phyloP scores from a whole-genome alignment of 2,888 invertebrate genomes.

The Xestia xanthographa region DNA sequence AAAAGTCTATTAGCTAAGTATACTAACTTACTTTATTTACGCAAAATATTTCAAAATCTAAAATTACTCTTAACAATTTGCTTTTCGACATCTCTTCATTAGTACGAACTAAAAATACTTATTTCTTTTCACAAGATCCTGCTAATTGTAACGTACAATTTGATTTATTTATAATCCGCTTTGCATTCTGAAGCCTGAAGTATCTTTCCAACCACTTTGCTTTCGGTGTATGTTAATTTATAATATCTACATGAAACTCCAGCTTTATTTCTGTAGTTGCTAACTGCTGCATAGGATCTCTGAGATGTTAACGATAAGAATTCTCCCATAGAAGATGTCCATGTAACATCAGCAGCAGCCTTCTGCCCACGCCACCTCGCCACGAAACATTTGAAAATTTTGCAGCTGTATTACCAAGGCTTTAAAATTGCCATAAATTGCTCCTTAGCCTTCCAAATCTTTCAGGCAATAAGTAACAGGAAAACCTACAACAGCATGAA shows the following conservation, averaged over 20 bases:
- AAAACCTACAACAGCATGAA: slow-evolving; percentile 12
- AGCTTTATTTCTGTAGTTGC: slow-evolving; percentile 18
- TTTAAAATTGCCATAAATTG: slow-evolving; percentile 1
- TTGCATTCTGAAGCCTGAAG: slow-evolving; percentile 14
- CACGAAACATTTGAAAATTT: background rate
- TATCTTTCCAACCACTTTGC: slow-evolving; percentile 27
- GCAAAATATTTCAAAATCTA: slow-evolving; percentile 37
- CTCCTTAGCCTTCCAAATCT: slow-evolving; percentile 4
- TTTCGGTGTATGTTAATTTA: slow-evolving; percentile 14
- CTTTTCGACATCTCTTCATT: slow-evolving; percentile 40
- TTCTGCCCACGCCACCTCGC: background rate
- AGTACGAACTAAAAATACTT: slow-evolving; percentile 40
- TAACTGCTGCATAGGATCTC: background rate
- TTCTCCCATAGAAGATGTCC: background rate
- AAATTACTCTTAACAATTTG: slow-evolving; percentile 39
- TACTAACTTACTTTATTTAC: slow-evolving; percentile 20
- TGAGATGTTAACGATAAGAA: background rate
- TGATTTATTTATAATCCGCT: slow-evolving; percentile 15
- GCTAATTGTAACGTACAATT: slow-evolving; percentile 31
- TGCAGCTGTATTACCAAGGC: slow-evolving; percentile 5
- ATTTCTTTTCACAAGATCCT: slow-evolving; percentile 19
- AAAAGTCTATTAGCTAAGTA: background rate
- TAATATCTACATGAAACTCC: background rate
- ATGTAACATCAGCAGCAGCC: background rate
- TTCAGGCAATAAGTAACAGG: slow-evolving; percentile 1